These are phyloP conservation scores for Struthio camelus DNA, from an alignment of 2,113 vertebrate species.

Conservation along the genomic window DNA sequence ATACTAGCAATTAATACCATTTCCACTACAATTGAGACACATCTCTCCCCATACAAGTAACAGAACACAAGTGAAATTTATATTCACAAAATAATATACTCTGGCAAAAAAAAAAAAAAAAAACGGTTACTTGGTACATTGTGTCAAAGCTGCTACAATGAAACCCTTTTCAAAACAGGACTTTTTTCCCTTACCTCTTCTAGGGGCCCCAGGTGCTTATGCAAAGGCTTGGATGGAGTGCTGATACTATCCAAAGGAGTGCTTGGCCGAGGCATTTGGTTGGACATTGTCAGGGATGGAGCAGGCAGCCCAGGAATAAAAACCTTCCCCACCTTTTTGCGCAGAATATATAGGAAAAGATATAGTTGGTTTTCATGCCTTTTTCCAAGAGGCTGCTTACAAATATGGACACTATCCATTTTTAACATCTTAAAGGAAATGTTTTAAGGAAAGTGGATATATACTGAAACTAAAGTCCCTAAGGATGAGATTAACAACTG, in stretches of 20 bases:
- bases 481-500: background rate
- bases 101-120: background rate
- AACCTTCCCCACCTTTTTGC: conserved; percentile 90
- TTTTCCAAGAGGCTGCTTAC: background rate
- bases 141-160: background rate
- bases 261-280: conserved; percentile 80
- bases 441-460: background rate
- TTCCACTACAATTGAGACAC: background rate
- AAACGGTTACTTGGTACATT: background rate
- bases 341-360: background rate
- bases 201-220: conserved; percentile 84
- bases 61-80: background rate
- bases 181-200: conserved; percentile 82
- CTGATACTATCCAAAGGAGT: conserved; percentile 84
- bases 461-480: background rate
- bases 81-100: background rate
- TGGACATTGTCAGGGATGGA: conserved; percentile 84
- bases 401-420: background rate
- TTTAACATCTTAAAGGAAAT: background rate
- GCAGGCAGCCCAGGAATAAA: conserved; percentile 89
- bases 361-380: background rate
- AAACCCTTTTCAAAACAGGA: background rate
- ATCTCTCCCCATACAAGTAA: background rate
- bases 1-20: background rate
- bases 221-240: conserved; percentile 85